Evolutionary conservation across 2,113 vertebrate genomes (phyloP), one percentile per base, ranked within the genome.

Genomic region (Xiphias gladius): DNA sequence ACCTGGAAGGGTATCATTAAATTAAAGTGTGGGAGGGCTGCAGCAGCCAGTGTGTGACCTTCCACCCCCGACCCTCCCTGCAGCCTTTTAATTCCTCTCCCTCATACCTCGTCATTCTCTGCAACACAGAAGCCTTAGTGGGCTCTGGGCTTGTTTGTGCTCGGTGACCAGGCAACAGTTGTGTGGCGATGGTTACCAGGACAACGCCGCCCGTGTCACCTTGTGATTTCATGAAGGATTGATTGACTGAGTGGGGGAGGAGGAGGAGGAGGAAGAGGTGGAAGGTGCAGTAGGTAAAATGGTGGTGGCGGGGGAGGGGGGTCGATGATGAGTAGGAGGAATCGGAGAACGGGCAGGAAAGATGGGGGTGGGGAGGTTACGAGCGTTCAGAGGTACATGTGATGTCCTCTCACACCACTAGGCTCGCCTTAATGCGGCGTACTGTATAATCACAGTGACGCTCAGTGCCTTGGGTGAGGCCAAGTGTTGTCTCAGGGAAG

Each of bases 91-190:
- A 81, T 59, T 46, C 78, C 76, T 43, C 73, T 74, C 72, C 66
- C 62, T 66, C 52, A 43, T 69, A 80, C 73, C 78, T 73, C 73
- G 35, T 81, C 90, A 73, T 78, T 88, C 85, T 81, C 76, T 54
- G 82, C 48, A 20, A 32, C 76, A 64, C 63, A 41, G 68, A 83
- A 76, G 52, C 84, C 73, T 65, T 19, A 62, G 82, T 72, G 61
- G 63, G 86, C 82, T 77, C 80, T 13, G 71, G 70, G 75, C 74
- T 78, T 88, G 80, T 89, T 89, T 82, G 91, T 43, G 64, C 82
- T 64, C 19, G 58, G 82, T 88, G 90, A 77, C 93, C 92, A 89
- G 88, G 93, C 92, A 94, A 93, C 91, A 89, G 91, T 93, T 93
- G 85, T 90, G 86, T 85, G 73, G 89, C 59, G n/a, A 78, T 89